Evolutionary conservation across 2,113 vertebrate genomes (phyloP), one percentile per base, ranked within the genome.

Genomic region (Tachuris rubrigastra): DNA sequence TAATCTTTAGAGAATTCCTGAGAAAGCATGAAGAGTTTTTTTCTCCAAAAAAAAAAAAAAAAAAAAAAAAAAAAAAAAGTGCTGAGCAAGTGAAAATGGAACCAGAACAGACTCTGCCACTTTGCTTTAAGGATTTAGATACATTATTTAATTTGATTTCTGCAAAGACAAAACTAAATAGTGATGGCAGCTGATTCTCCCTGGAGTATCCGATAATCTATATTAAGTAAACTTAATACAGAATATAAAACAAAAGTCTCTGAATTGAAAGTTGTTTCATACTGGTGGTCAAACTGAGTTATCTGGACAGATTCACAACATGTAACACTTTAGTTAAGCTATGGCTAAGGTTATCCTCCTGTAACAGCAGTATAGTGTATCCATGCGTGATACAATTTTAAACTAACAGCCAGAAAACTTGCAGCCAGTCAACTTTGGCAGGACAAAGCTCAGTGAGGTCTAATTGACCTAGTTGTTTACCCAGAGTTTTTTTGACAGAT

Each of bases 81-180:
- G 96, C 94, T 96, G 95, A 55, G 52, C 85, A 92, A 95, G 91
- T 80, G 91, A 97, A 97, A 97, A 88, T 47, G 44, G 67, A 97
- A 88, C 76, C 84, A 94, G 73, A 96, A 95, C 77, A 96, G 94
- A 94, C 93, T 94, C 50, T 91, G 42, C 55, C 22, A 7, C 92
- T 95, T 95, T 94, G 44, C 66, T 95, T 76, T 85, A 77, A 85
- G 76, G 79, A 94, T 90, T 95, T 94, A 79, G 72, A 85, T 76
- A 49, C 50, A 30, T 82, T 93, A 90, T 92, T 95, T 69, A 81
- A 93, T 82, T 93, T 92, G n/a, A 96, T 84, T 92, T 92, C 66
- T 90, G 79, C 76, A 78, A 83, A 90, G 79, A 91, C 56, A 92
- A 96, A 96, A 74, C 83, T 91, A 94, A 97, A 92, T 78, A 90